A percentile compares a stretch with the other conserved stretches of the same genome.
phyloP scores from a whole-genome alignment of 1,140 invertebrate genomes.

The Calliopsis andreniformis region DNA sequence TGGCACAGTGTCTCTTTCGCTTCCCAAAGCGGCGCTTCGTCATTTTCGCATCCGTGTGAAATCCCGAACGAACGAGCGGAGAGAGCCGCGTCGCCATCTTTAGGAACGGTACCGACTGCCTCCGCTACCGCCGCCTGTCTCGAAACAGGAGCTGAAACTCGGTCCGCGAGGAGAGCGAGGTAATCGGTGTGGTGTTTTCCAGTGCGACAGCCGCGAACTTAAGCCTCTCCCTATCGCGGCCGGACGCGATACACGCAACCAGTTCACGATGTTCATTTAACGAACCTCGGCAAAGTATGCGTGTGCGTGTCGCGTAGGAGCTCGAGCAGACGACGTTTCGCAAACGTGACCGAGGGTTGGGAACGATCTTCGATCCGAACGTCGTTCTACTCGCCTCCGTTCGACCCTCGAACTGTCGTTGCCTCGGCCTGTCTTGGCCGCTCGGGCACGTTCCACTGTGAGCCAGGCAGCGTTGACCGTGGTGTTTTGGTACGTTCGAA shows the following conservation, averaged over 20 bases:
- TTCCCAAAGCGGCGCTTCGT: constrained; percentile 54
- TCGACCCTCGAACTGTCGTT: constrained; percentile 9
- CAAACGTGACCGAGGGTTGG: constrained; percentile 31
- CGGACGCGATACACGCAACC: constrained; percentile 2
- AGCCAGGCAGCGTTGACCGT: neutral
- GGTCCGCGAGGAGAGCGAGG: constrained; percentile 12
- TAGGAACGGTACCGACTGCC: constrained; percentile 58
- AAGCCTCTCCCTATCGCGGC: neutral
- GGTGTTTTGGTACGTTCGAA: constrained; percentile 34
- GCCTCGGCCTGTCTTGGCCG: neutral
- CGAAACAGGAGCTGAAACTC: constrained; percentile 21
- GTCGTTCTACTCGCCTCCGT: constrained; percentile 4
- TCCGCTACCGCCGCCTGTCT: constrained; percentile 35
- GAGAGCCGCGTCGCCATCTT: constrained; percentile 75
- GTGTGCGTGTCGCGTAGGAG: constrained; percentile 10
- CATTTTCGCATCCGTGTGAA: constrained; percentile 72
- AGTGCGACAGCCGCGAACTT: constrained; percentile 24
- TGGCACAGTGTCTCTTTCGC: constrained; percentile 69
- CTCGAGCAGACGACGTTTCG: constrained; percentile 41
- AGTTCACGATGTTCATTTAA: constrained; percentile 38
- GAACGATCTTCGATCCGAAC: constrained; percentile 32
- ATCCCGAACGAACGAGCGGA: constrained; percentile 56
- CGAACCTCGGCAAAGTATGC: neutral
- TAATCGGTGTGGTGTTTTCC: constrained; percentile 9
- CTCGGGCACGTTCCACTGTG: neutral